These are phyloP conservation scores for Cromileptes altivelis DNA, from an alignment of 2,113 vertebrate species.

Conservation along the genomic window DNA sequence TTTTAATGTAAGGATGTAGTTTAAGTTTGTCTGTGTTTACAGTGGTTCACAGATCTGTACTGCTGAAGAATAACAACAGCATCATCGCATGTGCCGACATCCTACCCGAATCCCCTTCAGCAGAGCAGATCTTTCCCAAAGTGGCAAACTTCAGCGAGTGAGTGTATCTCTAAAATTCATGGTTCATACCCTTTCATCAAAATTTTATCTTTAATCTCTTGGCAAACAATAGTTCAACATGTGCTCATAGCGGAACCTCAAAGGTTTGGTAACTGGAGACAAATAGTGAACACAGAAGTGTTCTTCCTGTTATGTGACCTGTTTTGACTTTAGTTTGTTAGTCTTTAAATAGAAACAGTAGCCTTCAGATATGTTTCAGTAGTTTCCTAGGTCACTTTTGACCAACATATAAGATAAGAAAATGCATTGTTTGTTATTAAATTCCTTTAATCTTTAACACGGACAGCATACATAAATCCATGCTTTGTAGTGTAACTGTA, in stretches of 20 bases:
- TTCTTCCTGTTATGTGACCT: too few species aligned
- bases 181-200: background rate
- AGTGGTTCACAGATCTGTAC: slow-evolving; percentile 81
- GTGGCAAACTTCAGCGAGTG: slow-evolving; percentile 80
- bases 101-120: slow-evolving; percentile 75
- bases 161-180: background rate
- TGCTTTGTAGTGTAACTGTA: background rate
- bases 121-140: slow-evolving; percentile 75
- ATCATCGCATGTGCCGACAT: slow-evolving; percentile 79
- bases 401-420: too few species aligned
- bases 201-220: background rate
- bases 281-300: too few species aligned
- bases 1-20: background rate
- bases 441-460: background rate
- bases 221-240: background rate
- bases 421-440: too few species aligned
- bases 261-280: too few species aligned
- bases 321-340: too few species aligned
- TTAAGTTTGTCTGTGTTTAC: slow-evolving; percentile 7
- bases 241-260: too few species aligned
- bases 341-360: too few species aligned
- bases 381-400: too few species aligned
- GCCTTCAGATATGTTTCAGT: too few species aligned
- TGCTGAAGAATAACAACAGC: slow-evolving; percentile 59
- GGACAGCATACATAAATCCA: background rate